These are phyloP conservation scores for Anthopleura sola DNA, from an alignment of 64 coral and sea anemone genomes.

Conservation along the genomic window DNA sequence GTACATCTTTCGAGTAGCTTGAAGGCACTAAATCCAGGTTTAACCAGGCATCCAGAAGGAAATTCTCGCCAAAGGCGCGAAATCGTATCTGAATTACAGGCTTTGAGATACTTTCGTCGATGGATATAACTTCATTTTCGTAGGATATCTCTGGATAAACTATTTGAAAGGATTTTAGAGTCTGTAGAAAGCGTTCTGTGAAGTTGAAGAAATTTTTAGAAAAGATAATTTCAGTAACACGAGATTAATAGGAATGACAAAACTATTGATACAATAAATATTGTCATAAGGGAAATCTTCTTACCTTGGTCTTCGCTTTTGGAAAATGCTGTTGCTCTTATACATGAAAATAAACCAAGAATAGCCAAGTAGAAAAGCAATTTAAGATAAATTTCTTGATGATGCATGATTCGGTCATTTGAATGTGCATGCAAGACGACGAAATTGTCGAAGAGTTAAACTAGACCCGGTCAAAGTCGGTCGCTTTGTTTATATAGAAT, in stretches of 20 bases:
- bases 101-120: neutral
- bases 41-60: constrained; percentile 31
- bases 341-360: neutral
- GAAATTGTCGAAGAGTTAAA: neutral
- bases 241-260: neutral
- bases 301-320: constrained; percentile 6
- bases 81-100: constrained; percentile 18
- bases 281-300: neutral
- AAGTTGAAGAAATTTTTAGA: neutral
- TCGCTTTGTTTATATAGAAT: neutral
- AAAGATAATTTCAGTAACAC: neutral
- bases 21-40: constrained; percentile 35
- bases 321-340: neutral
- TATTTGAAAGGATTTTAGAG: neutral
- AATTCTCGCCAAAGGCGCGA: constrained; percentile 41
- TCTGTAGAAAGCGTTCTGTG: neutral
- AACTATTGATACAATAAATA: neutral
- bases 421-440: neutral
- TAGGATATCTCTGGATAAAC: neutral
- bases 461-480: neutral
- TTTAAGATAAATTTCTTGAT: neutral
- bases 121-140: neutral
- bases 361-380: neutral
- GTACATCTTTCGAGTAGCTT: constrained; percentile 29
- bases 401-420: neutral